Base-by-base conservation (phyloP, 2,113 vertebrate genomes). In the Malurus cyaneus region DNA sequence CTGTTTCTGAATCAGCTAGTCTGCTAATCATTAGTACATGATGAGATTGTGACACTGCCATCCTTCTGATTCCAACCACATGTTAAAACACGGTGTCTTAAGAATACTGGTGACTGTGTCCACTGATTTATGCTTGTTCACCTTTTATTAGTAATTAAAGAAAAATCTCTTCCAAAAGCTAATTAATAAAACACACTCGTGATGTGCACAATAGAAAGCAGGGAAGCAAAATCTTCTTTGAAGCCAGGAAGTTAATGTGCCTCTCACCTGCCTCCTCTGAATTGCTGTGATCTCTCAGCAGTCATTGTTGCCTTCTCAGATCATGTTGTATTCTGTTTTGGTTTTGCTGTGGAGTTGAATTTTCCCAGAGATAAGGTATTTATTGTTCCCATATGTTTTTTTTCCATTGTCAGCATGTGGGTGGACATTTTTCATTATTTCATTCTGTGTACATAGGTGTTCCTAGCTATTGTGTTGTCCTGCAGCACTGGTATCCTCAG, bases 221-320 rank as follows among this genome's bases (percentile, higher is more conserved):
- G 59, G 41, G 66, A 80, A 69, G 8, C 18, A 86, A 90, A 80
- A 32, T 56, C 34, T 88, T 76, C 71, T 91, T 79, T 89, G 79
- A 92, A 79, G 71, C 67, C 67, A 86, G 92, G 80, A 94, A 83
- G 52, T 71, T 90, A 56, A 17, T 88, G 36, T 85, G 73, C 61
- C 66, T 69, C 59, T 94, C 66, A 89, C 77, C 83, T 94, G 49
- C 29, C 52, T 91, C 29, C n/a, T 83, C 85, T 93, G 81, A 87
- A 85, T 34, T 57, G 29, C 70, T 8, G 4, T 85, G 54, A 76
- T 92, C 82, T 90, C 64, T 65, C 47, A 86, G 53, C 29, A 62
- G 44, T 31, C 47, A 12, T 6, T 44, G 47, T 84, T 84, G 74
- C 85, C 46, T 86, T 91, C 64, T 86, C 53, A 65, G 64, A 71